These are phyloP conservation scores for Alectoris magna DNA, from an alignment of 2,797 vertebrate genomes.

Conservation along the genomic window DNA sequence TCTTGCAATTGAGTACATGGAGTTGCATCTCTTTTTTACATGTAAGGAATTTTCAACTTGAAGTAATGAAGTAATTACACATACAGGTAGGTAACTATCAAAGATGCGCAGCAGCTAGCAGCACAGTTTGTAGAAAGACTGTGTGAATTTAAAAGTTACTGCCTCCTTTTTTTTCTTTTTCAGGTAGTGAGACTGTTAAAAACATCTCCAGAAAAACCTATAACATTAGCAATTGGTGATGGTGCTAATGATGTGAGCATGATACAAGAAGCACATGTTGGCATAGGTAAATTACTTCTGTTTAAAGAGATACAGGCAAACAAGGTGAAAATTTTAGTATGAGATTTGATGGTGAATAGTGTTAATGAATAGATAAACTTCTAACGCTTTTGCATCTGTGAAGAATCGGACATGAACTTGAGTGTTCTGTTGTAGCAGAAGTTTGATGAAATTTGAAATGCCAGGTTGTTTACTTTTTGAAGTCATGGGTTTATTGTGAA, in stretches of 20 bases:
- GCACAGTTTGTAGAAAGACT: background rate
- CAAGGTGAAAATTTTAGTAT: background rate
- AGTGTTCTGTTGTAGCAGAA: background rate
- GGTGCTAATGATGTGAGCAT: constrained; percentile 99
- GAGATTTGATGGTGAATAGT: background rate
- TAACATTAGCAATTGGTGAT: constrained; percentile 93
- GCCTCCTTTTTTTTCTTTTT: background rate
- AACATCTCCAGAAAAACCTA: constrained; percentile 95
- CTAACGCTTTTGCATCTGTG: background rate
- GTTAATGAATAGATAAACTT: background rate
- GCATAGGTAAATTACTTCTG: constrained; percentile 87
- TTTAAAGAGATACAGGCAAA: background rate
- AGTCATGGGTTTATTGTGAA: background rate
- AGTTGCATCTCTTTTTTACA: background rate
- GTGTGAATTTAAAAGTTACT: background rate
- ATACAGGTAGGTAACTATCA: background rate
- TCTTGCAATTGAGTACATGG: background rate
- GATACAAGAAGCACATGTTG: constrained; percentile 99
- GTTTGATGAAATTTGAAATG: background rate
- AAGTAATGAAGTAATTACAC: background rate
- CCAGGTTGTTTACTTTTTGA: background rate
- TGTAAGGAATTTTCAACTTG: background rate
- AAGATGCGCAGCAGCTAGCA: background rate
- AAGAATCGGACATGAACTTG: background rate
- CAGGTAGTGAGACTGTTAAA: constrained; percentile 96